phyloP scores from a whole-genome alignment of 2,888 invertebrate species.

The Caradrina kadenii region DNA sequence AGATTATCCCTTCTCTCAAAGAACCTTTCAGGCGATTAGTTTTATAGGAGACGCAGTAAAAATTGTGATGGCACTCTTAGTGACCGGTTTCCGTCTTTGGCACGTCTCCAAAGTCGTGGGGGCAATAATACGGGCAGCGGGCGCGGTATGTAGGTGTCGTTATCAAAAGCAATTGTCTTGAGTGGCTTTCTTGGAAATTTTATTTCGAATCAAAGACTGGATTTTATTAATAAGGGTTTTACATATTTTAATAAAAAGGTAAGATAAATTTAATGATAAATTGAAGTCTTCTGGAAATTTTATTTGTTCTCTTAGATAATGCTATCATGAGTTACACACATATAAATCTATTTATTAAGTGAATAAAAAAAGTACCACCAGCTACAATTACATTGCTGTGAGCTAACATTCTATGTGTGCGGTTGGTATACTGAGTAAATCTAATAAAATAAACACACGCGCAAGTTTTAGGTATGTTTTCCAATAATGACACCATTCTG shows the following conservation, averaged over 20 bases:
- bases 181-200: constrained; percentile 5
- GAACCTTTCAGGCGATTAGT: constrained; percentile 67
- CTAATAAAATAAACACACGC: not conserved
- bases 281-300: too few relatives aligned
- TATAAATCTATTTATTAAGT: too few relatives aligned
- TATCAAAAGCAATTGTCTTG: constrained; percentile 17
- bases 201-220: not conserved
- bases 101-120: constrained; percentile 27
- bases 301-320: too few relatives aligned
- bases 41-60: constrained; percentile 63
- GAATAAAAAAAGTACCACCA: too few relatives aligned
- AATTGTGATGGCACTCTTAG: constrained; percentile 55
- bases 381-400: too few relatives aligned
- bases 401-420: too few relatives aligned
- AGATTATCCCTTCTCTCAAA: constrained; percentile 45
- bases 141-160: not conserved
- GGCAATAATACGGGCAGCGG: constrained; percentile 9
- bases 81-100: constrained; percentile 39
- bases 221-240: not conserved
- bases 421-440: not conserved
- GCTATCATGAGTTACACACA: too few relatives aligned
- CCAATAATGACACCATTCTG: not conserved
- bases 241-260: not conserved
- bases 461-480: not conserved
- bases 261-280: too few relatives aligned